These are phyloP conservation scores for Danaus melanippus DNA, from an alignment of 1,140 invertebrate genomes.

Conservation along the genomic window DNA sequence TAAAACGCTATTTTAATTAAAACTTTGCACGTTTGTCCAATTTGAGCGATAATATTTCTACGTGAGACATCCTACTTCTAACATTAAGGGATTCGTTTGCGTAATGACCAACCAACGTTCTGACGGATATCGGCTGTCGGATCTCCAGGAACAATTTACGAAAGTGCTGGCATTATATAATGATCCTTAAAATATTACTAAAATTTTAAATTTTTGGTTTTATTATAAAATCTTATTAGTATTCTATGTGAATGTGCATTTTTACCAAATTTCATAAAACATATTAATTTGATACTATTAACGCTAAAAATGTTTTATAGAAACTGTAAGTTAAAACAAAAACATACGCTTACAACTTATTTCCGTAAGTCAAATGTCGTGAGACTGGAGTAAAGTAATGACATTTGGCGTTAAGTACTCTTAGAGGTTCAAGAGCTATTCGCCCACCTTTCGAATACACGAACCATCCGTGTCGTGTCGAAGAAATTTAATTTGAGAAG, in stretches of 20 bases:
- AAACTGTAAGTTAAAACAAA: conserved; percentile 6
- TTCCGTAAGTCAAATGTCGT: conserved; percentile 25
- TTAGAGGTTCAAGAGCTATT: conserved; percentile 31
- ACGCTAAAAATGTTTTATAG: too few relatives aligned
- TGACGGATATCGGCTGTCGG: conserved; percentile 9
- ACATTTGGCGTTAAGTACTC: conserved; percentile 27
- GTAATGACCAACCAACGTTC: conserved; percentile 6
- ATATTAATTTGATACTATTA: too few relatives aligned
- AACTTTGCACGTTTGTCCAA: conserved; percentile 21
- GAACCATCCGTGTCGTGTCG: conserved; percentile 29
- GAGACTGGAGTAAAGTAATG: conserved; percentile 44
- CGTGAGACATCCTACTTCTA: conserved; percentile 13
- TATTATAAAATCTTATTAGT: too few relatives aligned
- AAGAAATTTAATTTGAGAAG: conserved; percentile 43
- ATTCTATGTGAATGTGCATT: too few relatives aligned
- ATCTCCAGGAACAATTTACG: neutral
- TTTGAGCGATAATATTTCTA: conserved; percentile 23
- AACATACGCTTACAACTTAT: conserved; percentile 12
- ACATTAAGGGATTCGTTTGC: conserved; percentile 6
- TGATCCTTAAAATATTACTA: too few relatives aligned
- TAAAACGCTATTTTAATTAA: conserved; percentile 1
- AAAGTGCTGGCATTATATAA: too few relatives aligned
- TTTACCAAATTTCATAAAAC: too few relatives aligned
- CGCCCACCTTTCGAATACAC: conserved; percentile 28
- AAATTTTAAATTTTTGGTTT: too few relatives aligned